phyloP scores from a whole-genome alignment of 2,888 invertebrate genomes.

The Calliphora vomitoria region DNA sequence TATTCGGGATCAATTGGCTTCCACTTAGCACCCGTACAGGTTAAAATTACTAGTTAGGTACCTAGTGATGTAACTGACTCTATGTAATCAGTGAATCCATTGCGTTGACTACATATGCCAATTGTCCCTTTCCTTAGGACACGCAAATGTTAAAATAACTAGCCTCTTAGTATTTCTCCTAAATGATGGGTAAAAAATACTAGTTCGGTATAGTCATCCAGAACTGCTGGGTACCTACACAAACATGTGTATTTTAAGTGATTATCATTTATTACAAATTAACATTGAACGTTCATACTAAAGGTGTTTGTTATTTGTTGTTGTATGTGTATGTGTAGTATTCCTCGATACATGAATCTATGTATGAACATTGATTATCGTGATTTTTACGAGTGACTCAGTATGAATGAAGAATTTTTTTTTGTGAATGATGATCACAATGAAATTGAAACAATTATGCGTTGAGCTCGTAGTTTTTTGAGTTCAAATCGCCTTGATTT shows the following conservation, averaged over 20 bases:
- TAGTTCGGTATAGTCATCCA: no score
- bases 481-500: slow-evolving; percentile 62
- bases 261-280: slow-evolving; percentile 63
- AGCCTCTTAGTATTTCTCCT: no score
- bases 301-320: slow-evolving; percentile 9
- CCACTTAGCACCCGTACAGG: no score
- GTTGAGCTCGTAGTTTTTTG: slow-evolving; percentile 45
- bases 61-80: no score
- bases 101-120: no score
- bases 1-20: no score
- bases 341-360: not conserved
- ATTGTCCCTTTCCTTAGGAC: no score
- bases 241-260: slow-evolving; percentile 12
- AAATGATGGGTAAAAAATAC: no score
- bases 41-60: no score
- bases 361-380: not conserved
- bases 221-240: not conserved
- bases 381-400: slow-evolving; percentile 22
- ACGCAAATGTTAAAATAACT: no score
- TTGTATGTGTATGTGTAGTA: not conserved
- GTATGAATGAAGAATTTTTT: slow-evolving; percentile 44
- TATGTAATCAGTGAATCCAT: no score
- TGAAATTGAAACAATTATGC: slow-evolving; percentile 48
- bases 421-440: slow-evolving; percentile 29
- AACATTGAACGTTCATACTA: slow-evolving; percentile 49